Percentiles rank a stretch among this genome's conserved stretches.
Evolutionary conservation across 2,797 vertebrate genomes (phyloP).

Genomic region (Tarsius wallacei): DNA sequence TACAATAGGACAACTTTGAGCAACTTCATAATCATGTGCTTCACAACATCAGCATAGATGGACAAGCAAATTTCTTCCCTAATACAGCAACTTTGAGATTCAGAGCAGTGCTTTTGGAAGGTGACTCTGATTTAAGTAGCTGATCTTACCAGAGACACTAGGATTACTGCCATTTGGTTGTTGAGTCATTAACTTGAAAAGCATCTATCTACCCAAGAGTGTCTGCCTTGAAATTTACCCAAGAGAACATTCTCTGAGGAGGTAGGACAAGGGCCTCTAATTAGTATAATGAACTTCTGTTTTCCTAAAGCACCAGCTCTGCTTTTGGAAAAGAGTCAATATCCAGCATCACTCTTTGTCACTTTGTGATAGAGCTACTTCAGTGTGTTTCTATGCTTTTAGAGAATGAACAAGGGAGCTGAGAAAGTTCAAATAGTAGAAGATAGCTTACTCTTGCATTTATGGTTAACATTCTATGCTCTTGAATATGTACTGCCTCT

Average conservation of each 20-base stretch:
- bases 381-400: background rate
- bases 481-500: background rate
- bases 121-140: background rate
- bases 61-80: background rate
- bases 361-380: slow-evolving; percentile 29
- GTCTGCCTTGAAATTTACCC: slow-evolving; percentile 58
- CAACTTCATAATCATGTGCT: background rate
- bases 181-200: slow-evolving; percentile 70
- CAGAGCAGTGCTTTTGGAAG: background rate
- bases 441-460: slow-evolving; percentile 1
- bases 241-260: slow-evolving; percentile 67
- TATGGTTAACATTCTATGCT: slow-evolving; percentile 11
- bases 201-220: background rate
- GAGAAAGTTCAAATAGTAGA: slow-evolving; percentile 49
- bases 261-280: slow-evolving; percentile 39
- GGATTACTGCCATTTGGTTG: slow-evolving; percentile 57
- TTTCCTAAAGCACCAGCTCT: slow-evolving; percentile 50
- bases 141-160: slow-evolving; percentile 51
- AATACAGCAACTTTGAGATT: background rate
- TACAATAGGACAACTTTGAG: background rate
- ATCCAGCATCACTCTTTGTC: slow-evolving; percentile 52
- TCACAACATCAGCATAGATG: background rate
- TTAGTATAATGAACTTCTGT: slow-evolving; percentile 76
- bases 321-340: slow-evolving; percentile 68
- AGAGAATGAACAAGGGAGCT: background rate